phyloP scores from a whole-genome alignment of 1,140 invertebrate genomes.

The Caenorhabditis briggsae region DNA sequence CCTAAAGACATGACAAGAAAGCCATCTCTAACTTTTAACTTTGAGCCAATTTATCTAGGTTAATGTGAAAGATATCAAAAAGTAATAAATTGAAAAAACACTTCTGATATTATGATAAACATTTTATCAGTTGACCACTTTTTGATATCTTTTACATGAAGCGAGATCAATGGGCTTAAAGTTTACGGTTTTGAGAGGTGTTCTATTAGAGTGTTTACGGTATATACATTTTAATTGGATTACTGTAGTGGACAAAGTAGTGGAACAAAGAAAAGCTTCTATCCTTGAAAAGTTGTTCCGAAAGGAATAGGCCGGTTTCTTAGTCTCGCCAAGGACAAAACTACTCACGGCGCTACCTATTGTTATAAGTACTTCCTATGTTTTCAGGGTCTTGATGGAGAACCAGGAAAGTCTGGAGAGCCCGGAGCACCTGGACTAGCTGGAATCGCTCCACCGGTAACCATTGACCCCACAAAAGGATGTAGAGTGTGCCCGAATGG shows the following conservation, averaged over 20 bases:
- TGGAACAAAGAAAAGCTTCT: conserved; percentile 1
- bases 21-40: no score
- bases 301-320: background rate
- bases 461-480: conserved; percentile 74
- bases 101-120: no score
- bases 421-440: conserved; percentile 72
- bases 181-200: no score
- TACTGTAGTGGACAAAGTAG: background rate
- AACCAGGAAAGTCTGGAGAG: conserved; percentile 68
- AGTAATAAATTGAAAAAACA: no score
- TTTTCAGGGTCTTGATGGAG: conserved; percentile 67
- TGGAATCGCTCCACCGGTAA: conserved; percentile 74
- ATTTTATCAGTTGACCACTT: no score
- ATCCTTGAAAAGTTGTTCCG: background rate
- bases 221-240: background rate
- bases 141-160: no score
- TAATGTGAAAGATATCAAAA: no score
- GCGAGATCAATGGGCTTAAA: no score
- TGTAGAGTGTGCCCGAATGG: conserved; percentile 71
- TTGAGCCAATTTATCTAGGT: no score
- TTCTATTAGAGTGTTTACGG: no score
- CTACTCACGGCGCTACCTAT: no score
- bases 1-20: no score
- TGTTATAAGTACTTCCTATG: background rate
- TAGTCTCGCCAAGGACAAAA: background rate